Evolutionary conservation across 2,113 vertebrate species (phyloP), one percentile per base, ranked within the genome.

Genomic region (Gopherus evgoodei): DNA sequence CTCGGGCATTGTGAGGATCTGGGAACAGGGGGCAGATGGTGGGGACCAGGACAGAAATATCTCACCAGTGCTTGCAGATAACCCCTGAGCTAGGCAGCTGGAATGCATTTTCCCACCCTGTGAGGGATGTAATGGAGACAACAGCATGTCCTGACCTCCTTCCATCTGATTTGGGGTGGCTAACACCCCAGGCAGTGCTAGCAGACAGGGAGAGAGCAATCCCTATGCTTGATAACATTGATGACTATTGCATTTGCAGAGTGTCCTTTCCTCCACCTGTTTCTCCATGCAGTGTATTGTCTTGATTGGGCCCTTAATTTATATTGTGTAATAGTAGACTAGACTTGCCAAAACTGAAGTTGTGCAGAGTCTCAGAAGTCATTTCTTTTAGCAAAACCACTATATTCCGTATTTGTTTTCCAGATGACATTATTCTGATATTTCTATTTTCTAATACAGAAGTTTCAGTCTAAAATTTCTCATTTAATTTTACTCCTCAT

Each of bases 401-500:
- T 25, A 90, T 62, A 81, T 24, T 1, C 4, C 47, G 4, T 65
- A 11, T 87, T 75, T 47, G 4, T 80, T 91, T 90, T 80, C 27
- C 27, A 83, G 5, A 24, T 57, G 69, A 76, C 1, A 19, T 75
- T 94, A 93, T 95, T 88, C 49, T 81, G 13, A 3, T 54, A 81
- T 0, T 11, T 4, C 42, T 72, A n/a, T 65, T 87, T n/a, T 87
- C 83, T 95, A 93, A 54, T 88, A 22, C 12, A 90, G 54, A 72
- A 93, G 12, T 38, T 94, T 96, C 84, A 90, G 42, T 54, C 35
- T 90, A 49, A 90, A 94, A 90, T 95, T 94, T 97, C 65, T 95
- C 56, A 87, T 96, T 95, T 94, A 95, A 95, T 95, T 96, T 9
- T 82, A 10, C 76, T 97, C 69, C 59, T 95, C 24, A 84, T 96